Evolutionary conservation across 2,888 invertebrate species (phyloP), one percentile per base, ranked within the genome.

Genomic region (Cerceris rybyensis): DNA sequence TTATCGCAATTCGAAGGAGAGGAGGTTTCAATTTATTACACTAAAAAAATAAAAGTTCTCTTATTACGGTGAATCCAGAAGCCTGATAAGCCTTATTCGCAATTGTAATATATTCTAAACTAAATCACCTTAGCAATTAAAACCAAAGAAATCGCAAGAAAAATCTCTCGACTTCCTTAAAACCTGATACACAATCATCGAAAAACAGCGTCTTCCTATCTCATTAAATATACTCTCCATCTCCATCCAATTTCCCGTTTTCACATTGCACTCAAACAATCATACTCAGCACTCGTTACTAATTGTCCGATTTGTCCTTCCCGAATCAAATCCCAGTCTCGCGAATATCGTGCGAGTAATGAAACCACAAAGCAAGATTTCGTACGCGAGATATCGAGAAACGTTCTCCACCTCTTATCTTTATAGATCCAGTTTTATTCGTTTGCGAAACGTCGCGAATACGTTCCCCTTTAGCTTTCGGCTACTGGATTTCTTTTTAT

Each of bases 241-340:
- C 9, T 16, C 7, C 9, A 43, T 14, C 11, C 16, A 46, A 4
- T 6, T 41, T 13, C 2, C 8, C 52, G 28, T 41, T 57, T 57
- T 0, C 57, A 57, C 39, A 28, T 52, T 52, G 2, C n/a, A 14
- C 52, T 52, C 7, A n/a, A 13, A 52, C 8, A 52, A 7, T 13
- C 52, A 7, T 52, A n/a, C 28, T 54, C 17, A 54, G 54, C 64
- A 55, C 46, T 59, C 54, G 55, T 61, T 43, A 67, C 78, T 84
- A 81, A 83, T 83, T 81, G 73, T 60, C 55, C 81, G 80, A 83
- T 84, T 83, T 83, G 83, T 84, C 73, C 71, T 68, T 67, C 60
- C 7, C 52, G 28, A n/a, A n/a, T n/a, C 52, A n/a, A 11, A 11
- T 11, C 52, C 14, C 52, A 7, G 9, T 52, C 52, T 2, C 14